Percentiles rank a stretch among this genome's conserved stretches.
These are phyloP conservation scores for Apostichopus californicus DNA, from an alignment of 35 echinoderm and acorn worm species.

Conservation along the genomic window DNA sequence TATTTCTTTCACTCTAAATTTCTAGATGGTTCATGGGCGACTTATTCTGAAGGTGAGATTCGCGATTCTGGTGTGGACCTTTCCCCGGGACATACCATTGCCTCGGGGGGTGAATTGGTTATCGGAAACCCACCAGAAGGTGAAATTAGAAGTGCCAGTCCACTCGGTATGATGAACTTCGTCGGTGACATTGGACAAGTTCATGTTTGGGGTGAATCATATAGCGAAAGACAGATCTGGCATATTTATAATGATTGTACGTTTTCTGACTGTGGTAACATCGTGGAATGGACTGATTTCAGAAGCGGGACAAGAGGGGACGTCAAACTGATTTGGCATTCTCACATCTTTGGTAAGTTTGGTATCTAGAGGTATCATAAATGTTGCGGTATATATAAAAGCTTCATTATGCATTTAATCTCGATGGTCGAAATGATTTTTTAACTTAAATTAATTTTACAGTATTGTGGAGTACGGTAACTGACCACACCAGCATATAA, in stretches of 20 bases:
- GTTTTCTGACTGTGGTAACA: slow-evolving; percentile 87
- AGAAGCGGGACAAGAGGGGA: slow-evolving; percentile 82
- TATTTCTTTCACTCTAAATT: not conserved
- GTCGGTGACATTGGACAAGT: slow-evolving; percentile 79
- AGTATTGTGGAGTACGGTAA: too few relatives aligned
- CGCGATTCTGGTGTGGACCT: slow-evolving; percentile 9
- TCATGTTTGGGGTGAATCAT: slow-evolving; percentile 69
- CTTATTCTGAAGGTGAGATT: slow-evolving; percentile 58
- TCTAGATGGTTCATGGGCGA: slow-evolving; percentile 70
- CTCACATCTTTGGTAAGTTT: slow-evolving; percentile 79
- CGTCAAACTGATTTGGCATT: slow-evolving; percentile 85
- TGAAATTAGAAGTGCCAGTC: slow-evolving; percentile 2
- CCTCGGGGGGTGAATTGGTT: slow-evolving; percentile 27
- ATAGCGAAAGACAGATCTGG: slow-evolving; percentile 55
- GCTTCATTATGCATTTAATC: too few relatives aligned
- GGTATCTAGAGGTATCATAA: not conserved
- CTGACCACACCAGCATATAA: not conserved
- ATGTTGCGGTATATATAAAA: not conserved
- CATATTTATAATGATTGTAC: slow-evolving; percentile 76
- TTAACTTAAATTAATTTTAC: too few relatives aligned
- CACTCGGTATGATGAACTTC: slow-evolving; percentile 36
- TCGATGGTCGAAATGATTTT: too few relatives aligned
- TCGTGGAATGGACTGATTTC: slow-evolving; percentile 92
- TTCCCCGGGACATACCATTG: not conserved
- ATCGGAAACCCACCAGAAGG: slow-evolving; percentile 25